phyloP scores from a whole-genome alignment of 2,888 invertebrate species.

The Phymatocera aterrima region DNA sequence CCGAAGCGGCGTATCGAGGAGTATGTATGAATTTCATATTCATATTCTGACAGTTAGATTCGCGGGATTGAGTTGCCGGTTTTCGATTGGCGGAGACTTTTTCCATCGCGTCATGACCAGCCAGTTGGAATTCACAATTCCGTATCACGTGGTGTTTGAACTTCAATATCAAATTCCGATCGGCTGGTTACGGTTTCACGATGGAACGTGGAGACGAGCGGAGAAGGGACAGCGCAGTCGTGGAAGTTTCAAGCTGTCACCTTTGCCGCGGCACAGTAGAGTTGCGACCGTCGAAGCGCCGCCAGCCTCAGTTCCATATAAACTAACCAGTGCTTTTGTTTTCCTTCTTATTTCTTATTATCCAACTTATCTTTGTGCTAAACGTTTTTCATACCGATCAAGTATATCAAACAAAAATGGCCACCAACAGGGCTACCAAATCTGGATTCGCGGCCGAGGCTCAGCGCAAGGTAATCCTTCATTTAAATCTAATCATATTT shows the following conservation, averaged over 20 bases:
- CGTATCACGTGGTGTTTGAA: slow-evolving; percentile 5
- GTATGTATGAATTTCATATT: slow-evolving; percentile 18
- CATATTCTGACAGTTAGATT: slow-evolving; percentile 42
- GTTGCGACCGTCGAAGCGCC: slow-evolving; percentile 62
- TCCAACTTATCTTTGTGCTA: too few relatives aligned
- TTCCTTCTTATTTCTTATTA: not conserved
- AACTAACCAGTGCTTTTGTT: slow-evolving; percentile 12
- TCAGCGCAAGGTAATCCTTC: slow-evolving; percentile 90
- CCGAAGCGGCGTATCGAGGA: not conserved
- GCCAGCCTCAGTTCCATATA: slow-evolving; percentile 35
- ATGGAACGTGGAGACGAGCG: not conserved
- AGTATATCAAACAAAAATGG: slow-evolving; percentile 76
- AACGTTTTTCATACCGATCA: not conserved
- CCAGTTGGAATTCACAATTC: not conserved
- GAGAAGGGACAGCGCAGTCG: slow-evolving; percentile 30
- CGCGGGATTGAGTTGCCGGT: not conserved
- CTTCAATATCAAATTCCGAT: not conserved
- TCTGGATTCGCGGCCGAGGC: slow-evolving; percentile 98
- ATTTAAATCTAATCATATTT: not conserved
- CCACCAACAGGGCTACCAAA: slow-evolving; percentile 89
- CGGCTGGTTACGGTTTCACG: not conserved
- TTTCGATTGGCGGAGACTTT: not conserved
- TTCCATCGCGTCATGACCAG: not conserved
- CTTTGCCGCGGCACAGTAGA: slow-evolving; percentile 59
- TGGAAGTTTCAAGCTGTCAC: slow-evolving; percentile 43